Base-by-base conservation (phyloP, 2,888 invertebrate species). In the Maniola hyperantus region DNA sequence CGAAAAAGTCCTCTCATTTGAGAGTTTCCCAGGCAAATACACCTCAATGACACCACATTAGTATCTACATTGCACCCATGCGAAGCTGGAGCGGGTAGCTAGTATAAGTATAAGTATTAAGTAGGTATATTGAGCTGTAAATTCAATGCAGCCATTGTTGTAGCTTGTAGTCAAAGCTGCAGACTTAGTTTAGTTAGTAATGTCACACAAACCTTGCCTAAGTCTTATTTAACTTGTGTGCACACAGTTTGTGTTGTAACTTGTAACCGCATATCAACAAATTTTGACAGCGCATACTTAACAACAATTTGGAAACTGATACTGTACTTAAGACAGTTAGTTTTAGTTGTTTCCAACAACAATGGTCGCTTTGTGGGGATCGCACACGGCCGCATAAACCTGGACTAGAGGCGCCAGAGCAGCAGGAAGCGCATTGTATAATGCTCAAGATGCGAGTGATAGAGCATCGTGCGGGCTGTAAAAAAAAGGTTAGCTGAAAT, bases 211-310 rank as follows among this genome's bases (percentile, higher is more conserved):
- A 89, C 83, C 89, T 88, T 76, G 80, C 77, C 85, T 87, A 89
- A 89, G 87, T 89, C 87, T 87, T 88, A 89, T 89, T 89, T 89
- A 88, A 89, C 85, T 88, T 88, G 72, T 77, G 81, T 76, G 84
- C 86, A 83, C 87, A 82, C 83, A 87, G 88, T 88, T 87, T 89
- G 88, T 83, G 83, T 84, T 83, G 81, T 80, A 79, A 84, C 89
- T 84, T 83, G 81, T 80, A 79, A 84, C 89, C 88, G 82, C 88
- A 85, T 83, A 85, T 88, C 83, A 85, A 88, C 87, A 85, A 87
- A 90, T 88, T 90, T 88, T 88, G 87, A 88, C 87, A 87, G 85
- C 79, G 80, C 83, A 73, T 78, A 82, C 77, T 80, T 79, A 76
- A 73, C 80, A 81, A 82, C 77, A 80, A 81, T 81, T 80, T 74